These are phyloP conservation scores for Metacarcinus magister DNA, from an alignment of 2,888 invertebrate species.

Conservation along the genomic window DNA sequence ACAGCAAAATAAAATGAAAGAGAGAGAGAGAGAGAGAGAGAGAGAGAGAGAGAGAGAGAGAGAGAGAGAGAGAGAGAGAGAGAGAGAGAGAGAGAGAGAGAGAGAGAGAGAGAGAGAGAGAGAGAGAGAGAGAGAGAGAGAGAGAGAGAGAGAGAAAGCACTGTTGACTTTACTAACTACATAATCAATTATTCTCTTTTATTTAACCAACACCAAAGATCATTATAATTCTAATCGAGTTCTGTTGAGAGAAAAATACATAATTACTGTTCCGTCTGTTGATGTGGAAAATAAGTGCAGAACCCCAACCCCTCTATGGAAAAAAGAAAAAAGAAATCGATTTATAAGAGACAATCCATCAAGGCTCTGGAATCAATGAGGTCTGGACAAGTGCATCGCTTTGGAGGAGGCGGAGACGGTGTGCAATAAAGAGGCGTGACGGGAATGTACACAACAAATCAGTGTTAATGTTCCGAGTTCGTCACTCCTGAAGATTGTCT, in stretches of 20 bases:
- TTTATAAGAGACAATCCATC: background rate
- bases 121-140: conserved; percentile 53
- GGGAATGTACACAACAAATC: background rate
- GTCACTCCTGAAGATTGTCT: no score
- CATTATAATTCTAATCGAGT: background rate
- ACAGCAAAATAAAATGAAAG: conserved; percentile 50
- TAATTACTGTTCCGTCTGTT: background rate
- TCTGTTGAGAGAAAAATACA: background rate
- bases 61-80: conserved; percentile 12
- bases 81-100: background rate
- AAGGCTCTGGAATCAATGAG: background rate
- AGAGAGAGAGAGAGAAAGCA: conserved; percentile 31
- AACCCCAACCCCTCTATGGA: background rate
- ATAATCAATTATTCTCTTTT: conserved; percentile 3
- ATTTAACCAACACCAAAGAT: background rate
- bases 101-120: conserved; percentile 46
- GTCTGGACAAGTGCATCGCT: background rate
- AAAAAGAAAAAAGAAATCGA: background rate
- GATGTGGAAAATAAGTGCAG: background rate
- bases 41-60: conserved; percentile 13
- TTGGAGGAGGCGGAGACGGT: background rate
- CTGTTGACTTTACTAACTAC: background rate
- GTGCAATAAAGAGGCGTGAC: background rate
- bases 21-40: background rate
- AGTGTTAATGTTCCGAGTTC: no score